Evolutionary conservation across 2,888 invertebrate species (phyloP).

Genomic region (Dasypolia templi): DNA sequence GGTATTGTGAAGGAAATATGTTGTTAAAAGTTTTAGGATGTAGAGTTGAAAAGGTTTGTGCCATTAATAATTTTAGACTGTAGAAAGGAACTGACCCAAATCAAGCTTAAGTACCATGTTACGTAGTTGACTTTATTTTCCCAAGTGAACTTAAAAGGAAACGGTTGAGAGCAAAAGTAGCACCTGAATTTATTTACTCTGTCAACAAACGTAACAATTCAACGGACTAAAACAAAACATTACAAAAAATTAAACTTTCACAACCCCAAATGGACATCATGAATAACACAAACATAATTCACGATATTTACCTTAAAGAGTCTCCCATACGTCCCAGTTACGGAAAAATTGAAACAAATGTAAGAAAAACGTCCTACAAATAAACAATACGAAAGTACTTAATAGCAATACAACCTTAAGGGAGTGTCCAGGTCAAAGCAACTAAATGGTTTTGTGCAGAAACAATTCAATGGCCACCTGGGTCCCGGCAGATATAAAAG

Average conservation of each 20-base stretch:
- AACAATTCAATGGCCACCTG: constrained; percentile 81
- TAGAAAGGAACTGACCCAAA: constrained; percentile 26
- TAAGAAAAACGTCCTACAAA: constrained; percentile 56
- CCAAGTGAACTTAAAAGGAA: constrained; percentile 3
- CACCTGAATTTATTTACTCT: background rate
- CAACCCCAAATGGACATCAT: constrained; percentile 25
- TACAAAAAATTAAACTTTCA: constrained; percentile 19
- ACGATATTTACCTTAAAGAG: constrained; percentile 33
- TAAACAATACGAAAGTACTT: constrained; percentile 70
- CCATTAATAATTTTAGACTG: constrained; percentile 33
- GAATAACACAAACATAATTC: constrained; percentile 47
- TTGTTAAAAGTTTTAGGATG: constrained; percentile 42
- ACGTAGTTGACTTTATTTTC: constrained; percentile 18
- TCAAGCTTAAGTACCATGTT: background rate
- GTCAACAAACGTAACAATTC: background rate
- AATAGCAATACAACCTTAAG: constrained; percentile 70
- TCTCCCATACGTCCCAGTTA: background rate
- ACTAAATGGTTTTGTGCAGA: constrained; percentile 79
- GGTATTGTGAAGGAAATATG: constrained; percentile 45
- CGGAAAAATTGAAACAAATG: constrained; percentile 58
- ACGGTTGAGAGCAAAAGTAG: background rate
- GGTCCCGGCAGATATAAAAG: constrained; percentile 68
- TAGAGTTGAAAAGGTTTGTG: constrained; percentile 15
- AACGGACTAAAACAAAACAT: background rate
- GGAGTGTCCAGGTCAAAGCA: constrained; percentile 72